phyloP scores from a whole-genome alignment of 2,797 vertebrate genomes.

The Poeciliopsis paucimaculata region DNA sequence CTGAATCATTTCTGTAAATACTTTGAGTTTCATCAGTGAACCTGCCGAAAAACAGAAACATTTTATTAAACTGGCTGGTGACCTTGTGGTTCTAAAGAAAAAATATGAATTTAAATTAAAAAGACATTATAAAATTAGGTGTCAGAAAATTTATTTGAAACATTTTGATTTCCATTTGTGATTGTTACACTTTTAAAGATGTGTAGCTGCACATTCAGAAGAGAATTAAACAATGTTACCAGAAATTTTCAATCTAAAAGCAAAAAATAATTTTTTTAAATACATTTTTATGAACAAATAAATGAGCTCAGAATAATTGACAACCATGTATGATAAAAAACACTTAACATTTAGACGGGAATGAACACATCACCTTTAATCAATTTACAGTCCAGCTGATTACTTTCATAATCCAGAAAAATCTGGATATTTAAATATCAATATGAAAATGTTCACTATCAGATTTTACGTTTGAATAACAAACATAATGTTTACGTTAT shows the following conservation, averaged over 20 bases:
- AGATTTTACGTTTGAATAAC: not conserved
- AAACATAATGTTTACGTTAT: not conserved
- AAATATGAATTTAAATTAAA: not conserved
- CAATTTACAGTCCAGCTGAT: not conserved
- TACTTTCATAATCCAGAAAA: not conserved
- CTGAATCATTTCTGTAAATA: not conserved
- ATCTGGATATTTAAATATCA: not conserved
- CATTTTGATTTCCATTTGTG: not conserved
- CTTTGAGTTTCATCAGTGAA: not conserved
- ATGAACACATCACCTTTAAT: not conserved
- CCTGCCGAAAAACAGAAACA: not conserved
- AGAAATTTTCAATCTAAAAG: not conserved
- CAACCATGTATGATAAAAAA: not conserved
- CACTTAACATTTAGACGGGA: not conserved
- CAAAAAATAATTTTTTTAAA: not conserved
- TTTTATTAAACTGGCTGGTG: not conserved
- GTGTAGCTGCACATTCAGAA: not conserved
- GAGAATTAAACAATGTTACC: not conserved
- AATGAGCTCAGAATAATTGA: not conserved
- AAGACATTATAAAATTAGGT: not conserved
- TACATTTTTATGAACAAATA: not conserved
- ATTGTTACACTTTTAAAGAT: not conserved
- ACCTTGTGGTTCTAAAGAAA: not conserved
- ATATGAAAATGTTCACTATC: not conserved
- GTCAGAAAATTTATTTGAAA: not conserved